These are phyloP conservation scores for Mesorhabditis spiculigera DNA, from an alignment of 2,888 invertebrate species.

Conservation along the genomic window DNA sequence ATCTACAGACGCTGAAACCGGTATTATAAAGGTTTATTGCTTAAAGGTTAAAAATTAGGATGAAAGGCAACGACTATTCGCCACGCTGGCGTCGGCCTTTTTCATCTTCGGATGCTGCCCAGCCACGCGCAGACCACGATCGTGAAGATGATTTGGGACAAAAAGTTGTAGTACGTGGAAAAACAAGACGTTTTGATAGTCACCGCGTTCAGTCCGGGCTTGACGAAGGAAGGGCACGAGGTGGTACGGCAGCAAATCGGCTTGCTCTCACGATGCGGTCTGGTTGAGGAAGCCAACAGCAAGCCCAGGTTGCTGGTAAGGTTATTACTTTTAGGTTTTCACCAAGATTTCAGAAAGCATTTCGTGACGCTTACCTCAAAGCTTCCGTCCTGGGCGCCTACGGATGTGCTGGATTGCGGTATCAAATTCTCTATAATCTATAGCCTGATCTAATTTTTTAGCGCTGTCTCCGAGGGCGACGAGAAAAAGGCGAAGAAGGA, in stretches of 20 bases:
- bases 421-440: neutral
- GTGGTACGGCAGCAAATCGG: constrained; percentile 8
- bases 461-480: constrained; percentile 17
- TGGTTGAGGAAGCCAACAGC: neutral
- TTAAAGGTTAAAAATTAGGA: neutral
- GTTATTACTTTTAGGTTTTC: too few relatives aligned
- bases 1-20: too few relatives aligned
- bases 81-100: constrained; percentile 20
- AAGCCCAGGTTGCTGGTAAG: too few relatives aligned
- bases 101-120: constrained; percentile 47
- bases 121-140: constrained; percentile 40
- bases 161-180: constrained; percentile 16
- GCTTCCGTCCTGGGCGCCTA: constrained; percentile 38
- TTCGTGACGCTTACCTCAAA: constrained; percentile 41
- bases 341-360: constrained; percentile 24
- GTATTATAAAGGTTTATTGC: too few relatives aligned
- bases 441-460: neutral
- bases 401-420: constrained; percentile 16
- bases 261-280: neutral
- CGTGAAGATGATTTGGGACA: constrained; percentile 37
- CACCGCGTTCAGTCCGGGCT: neutral
- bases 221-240: neutral
- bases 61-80: neutral
- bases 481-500: constrained; percentile 37
- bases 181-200: too few relatives aligned